Evolutionary conservation across 2,113 vertebrate species (phyloP).

Genomic region (Syngnathoides biaculeatus): DNA sequence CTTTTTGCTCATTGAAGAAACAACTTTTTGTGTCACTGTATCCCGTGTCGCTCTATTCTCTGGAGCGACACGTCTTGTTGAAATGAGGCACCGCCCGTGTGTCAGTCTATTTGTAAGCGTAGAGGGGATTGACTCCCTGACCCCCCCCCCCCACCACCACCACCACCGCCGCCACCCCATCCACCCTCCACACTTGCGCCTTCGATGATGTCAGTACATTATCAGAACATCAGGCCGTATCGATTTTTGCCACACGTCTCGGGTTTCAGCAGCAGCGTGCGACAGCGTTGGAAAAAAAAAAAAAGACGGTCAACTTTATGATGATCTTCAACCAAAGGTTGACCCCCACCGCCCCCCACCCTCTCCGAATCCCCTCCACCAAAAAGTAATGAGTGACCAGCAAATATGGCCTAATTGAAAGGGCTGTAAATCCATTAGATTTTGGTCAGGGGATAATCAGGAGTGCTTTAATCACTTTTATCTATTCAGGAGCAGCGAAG

Average conservation of each 20-base stretch:
- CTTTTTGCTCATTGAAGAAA: too few species aligned
- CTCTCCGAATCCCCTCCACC: conserved; percentile 51
- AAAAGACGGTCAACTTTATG: conserved; percentile 31
- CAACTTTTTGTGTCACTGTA: too few species aligned
- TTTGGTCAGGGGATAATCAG: conserved; percentile 98
- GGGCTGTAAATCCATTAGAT: conserved; percentile 99
- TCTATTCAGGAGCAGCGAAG: conserved; percentile 98
- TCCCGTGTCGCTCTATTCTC: not conserved
- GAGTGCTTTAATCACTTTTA: conserved; percentile 99
- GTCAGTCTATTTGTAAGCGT: conserved; percentile 31
- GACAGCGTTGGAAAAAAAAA: too few species aligned
- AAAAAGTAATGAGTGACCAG: conserved; percentile 96
- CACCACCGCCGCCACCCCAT: not conserved
- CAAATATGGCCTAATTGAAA: conserved; percentile 99
- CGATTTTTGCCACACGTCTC: conserved; percentile 86
- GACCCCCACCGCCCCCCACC: conserved; percentile 43
- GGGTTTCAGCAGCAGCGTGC: conserved; percentile 80
- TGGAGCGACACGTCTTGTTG: conserved; percentile 12
- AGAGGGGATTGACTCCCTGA: conserved; percentile 38
- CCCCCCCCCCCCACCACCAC: not conserved
- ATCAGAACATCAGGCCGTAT: conserved; percentile 90
- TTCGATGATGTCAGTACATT: conserved; percentile 89
- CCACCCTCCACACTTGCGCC: conserved; percentile 29
- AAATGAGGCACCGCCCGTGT: not conserved
- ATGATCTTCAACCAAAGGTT: conserved; percentile 76